These are phyloP conservation scores for Corythaixoides concolor DNA, from an alignment of 2,113 vertebrate species.

Conservation along the genomic window DNA sequence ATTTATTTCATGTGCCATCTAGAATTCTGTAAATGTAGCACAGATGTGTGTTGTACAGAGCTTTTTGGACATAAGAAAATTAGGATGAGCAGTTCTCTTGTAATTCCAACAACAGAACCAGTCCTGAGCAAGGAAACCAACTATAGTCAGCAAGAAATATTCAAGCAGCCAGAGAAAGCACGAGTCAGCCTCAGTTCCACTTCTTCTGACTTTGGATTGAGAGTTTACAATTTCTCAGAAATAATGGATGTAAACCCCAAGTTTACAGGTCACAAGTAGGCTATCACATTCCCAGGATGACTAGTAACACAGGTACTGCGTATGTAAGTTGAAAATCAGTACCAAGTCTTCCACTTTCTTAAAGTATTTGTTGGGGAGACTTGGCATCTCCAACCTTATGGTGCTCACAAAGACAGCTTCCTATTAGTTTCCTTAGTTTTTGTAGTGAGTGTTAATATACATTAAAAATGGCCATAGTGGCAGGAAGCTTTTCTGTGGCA, in stretches of 20 bases:
- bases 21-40: neutral
- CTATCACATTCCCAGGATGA: neutral
- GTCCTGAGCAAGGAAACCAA: neutral
- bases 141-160: neutral
- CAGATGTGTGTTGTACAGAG: neutral
- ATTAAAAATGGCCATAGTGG: neutral
- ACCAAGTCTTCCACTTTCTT: neutral
- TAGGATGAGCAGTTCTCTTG: neutral
- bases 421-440: neutral
- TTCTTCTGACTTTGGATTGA: neutral
- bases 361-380: neutral
- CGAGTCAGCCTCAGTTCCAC: neutral
- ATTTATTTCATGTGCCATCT: neutral
- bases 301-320: neutral
- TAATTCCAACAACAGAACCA: neutral
- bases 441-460: neutral
- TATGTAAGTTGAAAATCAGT: neutral
- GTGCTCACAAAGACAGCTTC: neutral
- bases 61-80: neutral
- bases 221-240: neutral
- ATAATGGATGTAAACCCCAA: neutral
- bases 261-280: neutral
- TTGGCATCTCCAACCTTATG: neutral
- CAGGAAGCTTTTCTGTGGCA: neutral
- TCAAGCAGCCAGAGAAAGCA: neutral